A percentile compares a stretch with the other conserved stretches of the same genome.
phyloP scores from a whole-genome alignment of 2,113 vertebrate species.

The Aspidoscelis tigris region DNA sequence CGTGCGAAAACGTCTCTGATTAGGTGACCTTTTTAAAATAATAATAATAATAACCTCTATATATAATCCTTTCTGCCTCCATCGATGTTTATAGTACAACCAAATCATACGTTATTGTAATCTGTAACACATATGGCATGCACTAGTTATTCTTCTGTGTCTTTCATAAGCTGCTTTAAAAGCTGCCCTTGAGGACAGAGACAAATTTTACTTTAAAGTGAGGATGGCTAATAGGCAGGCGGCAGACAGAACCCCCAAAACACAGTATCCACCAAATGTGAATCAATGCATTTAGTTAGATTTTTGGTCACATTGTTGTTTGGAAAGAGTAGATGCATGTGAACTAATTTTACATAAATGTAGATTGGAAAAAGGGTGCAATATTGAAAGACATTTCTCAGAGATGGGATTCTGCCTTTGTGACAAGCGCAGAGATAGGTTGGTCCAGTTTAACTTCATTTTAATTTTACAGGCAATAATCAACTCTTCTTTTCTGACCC shows the following conservation, averaged over 20 bases:
- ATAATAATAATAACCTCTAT: conserved; percentile 2
- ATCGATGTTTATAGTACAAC: conserved; percentile 31
- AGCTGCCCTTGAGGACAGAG: conserved; percentile 2
- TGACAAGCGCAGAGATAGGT: no score
- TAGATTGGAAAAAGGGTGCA: no score
- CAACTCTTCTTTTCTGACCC: no score
- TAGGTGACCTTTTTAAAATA: background rate
- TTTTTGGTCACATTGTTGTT: background rate
- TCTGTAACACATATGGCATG: conserved; percentile 1
- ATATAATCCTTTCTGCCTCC: conserved; percentile 40
- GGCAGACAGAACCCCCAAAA: background rate
- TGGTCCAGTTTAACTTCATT: no score
- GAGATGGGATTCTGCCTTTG: no score
- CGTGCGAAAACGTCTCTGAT: no score
- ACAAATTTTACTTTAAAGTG: background rate
- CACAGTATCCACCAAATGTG: background rate
- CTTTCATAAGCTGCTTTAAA: conserved; percentile 10
- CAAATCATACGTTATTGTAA: conserved; percentile 29
- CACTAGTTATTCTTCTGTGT: background rate
- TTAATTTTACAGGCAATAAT: no score
- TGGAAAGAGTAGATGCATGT: background rate
- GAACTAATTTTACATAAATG: background rate
- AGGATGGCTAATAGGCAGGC: background rate
- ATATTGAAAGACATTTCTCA: background rate
- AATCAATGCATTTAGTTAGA: background rate